These are phyloP conservation scores for Crenuchus spilurus DNA, from an alignment of 2,797 vertebrate species.

Conservation along the genomic window DNA sequence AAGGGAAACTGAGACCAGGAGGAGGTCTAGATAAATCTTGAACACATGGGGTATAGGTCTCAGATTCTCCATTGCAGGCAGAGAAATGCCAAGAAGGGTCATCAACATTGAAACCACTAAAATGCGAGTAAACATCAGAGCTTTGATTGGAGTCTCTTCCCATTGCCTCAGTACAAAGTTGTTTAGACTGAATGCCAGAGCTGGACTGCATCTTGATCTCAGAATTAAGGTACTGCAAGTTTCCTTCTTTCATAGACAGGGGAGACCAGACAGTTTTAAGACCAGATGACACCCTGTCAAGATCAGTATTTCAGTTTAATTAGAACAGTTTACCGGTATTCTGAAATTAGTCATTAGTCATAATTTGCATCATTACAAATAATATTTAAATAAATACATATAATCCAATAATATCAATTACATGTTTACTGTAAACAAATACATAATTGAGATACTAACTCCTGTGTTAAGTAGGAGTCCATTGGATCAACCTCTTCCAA, in stretches of 20 bases:
- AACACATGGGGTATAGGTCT: slow-evolving; percentile 62
- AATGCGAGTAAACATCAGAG: slow-evolving; percentile 71
- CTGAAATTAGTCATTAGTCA: not conserved
- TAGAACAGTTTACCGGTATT: not conserved
- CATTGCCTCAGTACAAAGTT: slow-evolving; percentile 56
- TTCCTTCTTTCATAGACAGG: slow-evolving; percentile 73
- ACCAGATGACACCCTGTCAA: slow-evolving; percentile 75
- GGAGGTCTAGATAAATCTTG: slow-evolving; percentile 73
- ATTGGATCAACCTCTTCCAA: slow-evolving; percentile 86
- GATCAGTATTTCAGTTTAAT: not conserved
- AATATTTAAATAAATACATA: not conserved
- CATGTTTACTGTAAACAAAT: not conserved
- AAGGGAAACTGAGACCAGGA: slow-evolving; percentile 75
- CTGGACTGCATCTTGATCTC: slow-evolving; percentile 76
- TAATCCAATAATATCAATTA: too few species aligned
- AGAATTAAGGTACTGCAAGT: slow-evolving; percentile 75
- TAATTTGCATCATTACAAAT: not conserved
- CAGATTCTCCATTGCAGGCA: slow-evolving; percentile 71
- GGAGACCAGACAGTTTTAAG: slow-evolving; percentile 83
- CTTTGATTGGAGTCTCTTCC: slow-evolving; percentile 74
- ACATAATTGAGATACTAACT: slow-evolving; percentile 77
- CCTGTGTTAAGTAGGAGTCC: slow-evolving; percentile 79
- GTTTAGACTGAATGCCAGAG: slow-evolving; percentile 71
- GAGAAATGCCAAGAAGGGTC: slow-evolving; percentile 78
- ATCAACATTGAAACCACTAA: slow-evolving; percentile 70